Conservation (phyloP, 2,797 vertebrate species). For the Gadopsis bispinosus region DNA sequence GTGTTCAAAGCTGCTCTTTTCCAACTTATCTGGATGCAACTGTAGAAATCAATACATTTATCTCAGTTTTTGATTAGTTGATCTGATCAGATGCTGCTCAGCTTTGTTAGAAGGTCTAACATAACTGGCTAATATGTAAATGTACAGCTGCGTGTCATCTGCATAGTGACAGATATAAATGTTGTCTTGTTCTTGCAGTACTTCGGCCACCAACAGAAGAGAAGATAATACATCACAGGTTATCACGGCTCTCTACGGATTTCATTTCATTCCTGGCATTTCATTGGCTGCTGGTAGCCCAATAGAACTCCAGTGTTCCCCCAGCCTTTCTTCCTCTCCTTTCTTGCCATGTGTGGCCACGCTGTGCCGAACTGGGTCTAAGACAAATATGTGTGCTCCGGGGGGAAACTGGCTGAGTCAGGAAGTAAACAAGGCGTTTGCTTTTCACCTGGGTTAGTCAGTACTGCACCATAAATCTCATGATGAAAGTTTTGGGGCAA, state of each 20-base stretch:
- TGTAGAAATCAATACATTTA: neutral
- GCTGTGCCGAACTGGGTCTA: conserved; percentile 18
- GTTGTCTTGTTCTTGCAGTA: neutral
- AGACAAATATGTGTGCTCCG: conserved; percentile 41
- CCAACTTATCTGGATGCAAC: neutral
- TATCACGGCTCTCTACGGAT: neutral
- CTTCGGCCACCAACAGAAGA: neutral
- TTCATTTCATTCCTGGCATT: neutral
- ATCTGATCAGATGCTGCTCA: neutral
- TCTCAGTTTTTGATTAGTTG: neutral
- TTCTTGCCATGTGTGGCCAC: neutral
- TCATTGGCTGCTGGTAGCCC: neutral
- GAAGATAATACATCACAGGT: neutral
- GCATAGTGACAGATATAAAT: conserved; percentile 7
- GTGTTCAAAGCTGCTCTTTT: no score
- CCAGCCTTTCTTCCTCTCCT: neutral
- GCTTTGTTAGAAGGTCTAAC: neutral
- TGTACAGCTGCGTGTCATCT: neutral
- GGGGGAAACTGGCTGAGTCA: conserved; percentile 57
- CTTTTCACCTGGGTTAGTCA: conserved; percentile 41
- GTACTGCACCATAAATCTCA: conserved; percentile 52
- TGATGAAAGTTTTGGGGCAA: conserved; percentile 52
- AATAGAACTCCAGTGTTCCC: conserved; percentile 17
- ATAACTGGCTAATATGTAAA: neutral
- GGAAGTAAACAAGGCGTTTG: conserved; percentile 54